A percentile compares a stretch with the other conserved stretches of the same genome.
Evolutionary conservation across 2,888 invertebrate genomes (phyloP).

Genomic region (Cosmia trapezina): DNA sequence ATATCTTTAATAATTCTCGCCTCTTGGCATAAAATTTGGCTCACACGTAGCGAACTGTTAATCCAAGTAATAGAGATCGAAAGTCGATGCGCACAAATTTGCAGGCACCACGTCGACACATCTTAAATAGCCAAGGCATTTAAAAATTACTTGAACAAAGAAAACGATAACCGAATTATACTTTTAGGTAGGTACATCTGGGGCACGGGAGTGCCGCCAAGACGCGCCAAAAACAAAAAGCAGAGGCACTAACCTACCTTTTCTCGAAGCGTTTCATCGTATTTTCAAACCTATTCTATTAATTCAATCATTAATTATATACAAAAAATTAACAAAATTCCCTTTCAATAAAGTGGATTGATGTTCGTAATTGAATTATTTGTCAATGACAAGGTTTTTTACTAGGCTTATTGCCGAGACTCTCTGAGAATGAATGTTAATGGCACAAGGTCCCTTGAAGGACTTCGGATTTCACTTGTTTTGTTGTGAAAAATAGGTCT

Average conservation of each 20-base stretch:
- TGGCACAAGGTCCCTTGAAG: constrained; percentile 46
- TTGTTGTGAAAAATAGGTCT: constrained; percentile 44
- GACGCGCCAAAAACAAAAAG: not conserved
- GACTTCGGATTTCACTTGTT: constrained; percentile 27
- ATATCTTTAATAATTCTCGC: not conserved
- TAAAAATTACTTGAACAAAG: not conserved
- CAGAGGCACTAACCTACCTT: not conserved
- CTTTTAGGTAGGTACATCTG: not conserved
- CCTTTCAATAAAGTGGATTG: constrained; percentile 14
- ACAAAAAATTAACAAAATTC: constrained; percentile 8
- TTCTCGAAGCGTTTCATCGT: not conserved
- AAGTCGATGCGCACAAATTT: not conserved
- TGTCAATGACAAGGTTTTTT: constrained; percentile 24
- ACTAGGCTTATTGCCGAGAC: constrained; percentile 10
- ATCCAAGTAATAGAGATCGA: not conserved
- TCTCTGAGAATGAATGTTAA: constrained; percentile 34
- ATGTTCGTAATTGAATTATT: constrained; percentile 37
- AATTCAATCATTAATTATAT: not conserved
- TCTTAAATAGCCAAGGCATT: not conserved
- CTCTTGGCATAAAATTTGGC: not conserved
- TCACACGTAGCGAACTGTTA: not conserved
- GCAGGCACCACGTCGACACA: not conserved
- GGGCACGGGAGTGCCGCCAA: not conserved
- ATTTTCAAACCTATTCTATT: not conserved
- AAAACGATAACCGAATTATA: not conserved